Base-by-base conservation (phyloP, 2,113 vertebrate species). In the Pipra filicauda region DNA sequence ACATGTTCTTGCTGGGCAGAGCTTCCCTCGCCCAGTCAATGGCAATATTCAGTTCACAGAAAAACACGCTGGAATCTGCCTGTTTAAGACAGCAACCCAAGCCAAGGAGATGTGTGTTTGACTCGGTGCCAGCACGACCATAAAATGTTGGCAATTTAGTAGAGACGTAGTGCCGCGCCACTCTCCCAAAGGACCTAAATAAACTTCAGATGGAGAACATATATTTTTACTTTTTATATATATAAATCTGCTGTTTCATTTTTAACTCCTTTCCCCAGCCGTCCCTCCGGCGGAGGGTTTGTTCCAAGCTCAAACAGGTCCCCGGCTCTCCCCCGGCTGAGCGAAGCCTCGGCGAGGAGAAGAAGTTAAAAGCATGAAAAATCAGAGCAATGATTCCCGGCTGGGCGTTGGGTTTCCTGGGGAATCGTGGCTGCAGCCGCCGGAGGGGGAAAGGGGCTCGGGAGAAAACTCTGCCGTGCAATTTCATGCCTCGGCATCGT, bases 131-230 rank as follows among this genome's bases (percentile, higher is more conserved):
- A 98, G 98, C 95, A 92, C 78, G 64, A 98, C 97, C 97, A 98
- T 96, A 98, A 98, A 98, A 97, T 74, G 94, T 96, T 98, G 98
- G 97, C 98, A 98, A 98, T 98, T 98, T 98, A 97, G 98, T 96
- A 97, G 98, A 98, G 98, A 98, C 98, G 85, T 91, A 97, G 96
- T 96, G 97, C 97, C 97, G 96, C 96, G 95, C 98, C 97, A 79
- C 97, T 96, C 91, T 98, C 98, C 98, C 97, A 85, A 93, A 97
- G 98, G 95, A 95, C 74, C 96, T 95, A 98, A 98, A 98, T 98
- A 98, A 98, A 98, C 96, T 98, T 98, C 98, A 99, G 98, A 98
- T 99, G 98, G 98, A 97, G 93, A 97, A 95, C 93, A 97, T 97
- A 94, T 95, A 97, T 97, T 96, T 96, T 95, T 88, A 88, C 81